These are phyloP conservation scores for Drosophila differens DNA, from an alignment of 2,888 invertebrate genomes.

Conservation along the genomic window DNA sequence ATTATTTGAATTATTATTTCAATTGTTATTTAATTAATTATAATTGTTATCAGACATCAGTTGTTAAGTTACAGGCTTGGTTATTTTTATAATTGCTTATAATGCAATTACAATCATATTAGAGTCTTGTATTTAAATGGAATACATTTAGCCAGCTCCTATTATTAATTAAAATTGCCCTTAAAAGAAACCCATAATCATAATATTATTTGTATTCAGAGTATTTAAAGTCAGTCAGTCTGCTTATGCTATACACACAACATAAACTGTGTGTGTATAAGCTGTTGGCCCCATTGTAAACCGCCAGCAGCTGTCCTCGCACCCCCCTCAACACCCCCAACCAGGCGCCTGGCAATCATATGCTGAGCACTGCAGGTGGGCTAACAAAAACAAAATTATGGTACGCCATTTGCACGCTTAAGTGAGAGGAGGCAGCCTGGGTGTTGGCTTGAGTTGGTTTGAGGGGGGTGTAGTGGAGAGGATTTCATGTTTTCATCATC, in stretches of 20 bases:
- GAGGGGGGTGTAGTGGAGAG: background rate
- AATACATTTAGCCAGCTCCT: background rate
- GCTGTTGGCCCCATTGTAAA: conserved; percentile 67
- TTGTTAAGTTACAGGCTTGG: background rate
- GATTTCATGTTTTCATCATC: conserved; percentile 17
- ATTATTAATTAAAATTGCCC: background rate
- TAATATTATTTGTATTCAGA: background rate
- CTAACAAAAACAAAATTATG: conserved; percentile 44
- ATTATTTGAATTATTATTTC: background rate
- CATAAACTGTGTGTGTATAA: conserved; percentile 61
- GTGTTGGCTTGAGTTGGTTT: background rate
- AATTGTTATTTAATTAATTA: background rate
- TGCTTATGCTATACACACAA: conserved; percentile 28
- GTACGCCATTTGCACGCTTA: conserved; percentile 43
- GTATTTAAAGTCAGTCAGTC: conserved; percentile 9
- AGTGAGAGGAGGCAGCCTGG: background rate
- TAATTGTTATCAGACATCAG: fast-evolving
- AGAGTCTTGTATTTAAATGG: background rate
- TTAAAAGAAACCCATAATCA: background rate
- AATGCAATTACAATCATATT: background rate
- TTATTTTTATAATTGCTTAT: background rate
- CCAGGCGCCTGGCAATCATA: conserved; percentile 29
- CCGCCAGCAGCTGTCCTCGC: conserved; percentile 45
- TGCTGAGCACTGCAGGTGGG: conserved; percentile 32
- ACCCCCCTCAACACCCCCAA: background rate